A percentile compares a stretch with the other conserved stretches of the same genome.
phyloP scores from a whole-genome alignment of 2,113 vertebrate species.

The Madoqua kirkii region DNA sequence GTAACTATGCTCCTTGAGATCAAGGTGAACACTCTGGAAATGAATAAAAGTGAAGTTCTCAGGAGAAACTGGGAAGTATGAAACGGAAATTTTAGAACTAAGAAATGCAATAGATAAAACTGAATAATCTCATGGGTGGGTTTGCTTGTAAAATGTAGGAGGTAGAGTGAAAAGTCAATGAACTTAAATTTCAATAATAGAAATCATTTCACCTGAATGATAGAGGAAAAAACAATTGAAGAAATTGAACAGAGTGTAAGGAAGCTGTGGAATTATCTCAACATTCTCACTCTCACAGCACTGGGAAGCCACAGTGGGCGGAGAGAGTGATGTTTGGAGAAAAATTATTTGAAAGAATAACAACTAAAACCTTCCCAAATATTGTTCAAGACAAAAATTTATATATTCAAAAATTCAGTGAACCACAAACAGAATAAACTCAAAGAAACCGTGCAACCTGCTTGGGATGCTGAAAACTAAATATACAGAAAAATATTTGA shows the following conservation, averaged over 20 bases:
- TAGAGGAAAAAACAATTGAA: accelerated
- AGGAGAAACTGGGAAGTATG: neutral
- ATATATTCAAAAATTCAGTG: neutral
- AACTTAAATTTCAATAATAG: neutral
- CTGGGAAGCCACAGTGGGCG: accelerated
- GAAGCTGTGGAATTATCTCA: accelerated
- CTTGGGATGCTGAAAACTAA: neutral
- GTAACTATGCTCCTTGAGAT: accelerated
- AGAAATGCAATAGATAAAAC: too few relatives aligned
- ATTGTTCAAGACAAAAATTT: neutral
- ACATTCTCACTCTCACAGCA: accelerated
- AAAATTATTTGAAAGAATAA: neutral
- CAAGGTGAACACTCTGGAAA: neutral
- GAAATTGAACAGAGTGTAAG: neutral
- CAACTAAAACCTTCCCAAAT: neutral
- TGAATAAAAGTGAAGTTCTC: neutral
- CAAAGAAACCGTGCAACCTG: neutral
- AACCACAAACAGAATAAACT: neutral
- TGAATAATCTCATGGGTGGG: neutral
- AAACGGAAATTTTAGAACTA: neutral
- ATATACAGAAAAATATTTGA: neutral
- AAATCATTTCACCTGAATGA: neutral
- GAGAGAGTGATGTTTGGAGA: neutral
- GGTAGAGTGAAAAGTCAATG: neutral
- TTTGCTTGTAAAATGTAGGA: accelerated